Evolutionary conservation across 2,797 vertebrate species (phyloP).

Genomic region (Melanotaenia nigrans): DNA sequence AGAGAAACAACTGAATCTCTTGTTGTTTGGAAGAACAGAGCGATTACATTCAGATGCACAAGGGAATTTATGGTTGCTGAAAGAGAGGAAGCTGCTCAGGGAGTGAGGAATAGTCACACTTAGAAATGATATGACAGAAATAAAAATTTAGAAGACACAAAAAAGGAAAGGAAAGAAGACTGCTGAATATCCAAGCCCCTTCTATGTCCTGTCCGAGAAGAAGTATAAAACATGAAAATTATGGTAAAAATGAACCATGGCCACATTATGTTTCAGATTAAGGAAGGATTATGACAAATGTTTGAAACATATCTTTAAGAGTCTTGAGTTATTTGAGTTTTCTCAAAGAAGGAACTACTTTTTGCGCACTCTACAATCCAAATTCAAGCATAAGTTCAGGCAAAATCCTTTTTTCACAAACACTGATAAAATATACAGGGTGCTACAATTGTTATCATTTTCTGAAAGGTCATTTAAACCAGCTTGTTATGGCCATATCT

Average conservation of each 20-base stretch:
- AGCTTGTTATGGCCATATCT: background rate
- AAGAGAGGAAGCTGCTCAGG: constrained; percentile 44
- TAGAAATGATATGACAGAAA: constrained; percentile 37
- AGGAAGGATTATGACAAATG: too few relatives aligned
- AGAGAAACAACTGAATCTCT: constrained; percentile 38
- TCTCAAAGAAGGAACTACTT: background rate
- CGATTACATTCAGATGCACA: constrained; percentile 39
- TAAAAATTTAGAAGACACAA: constrained; percentile 7
- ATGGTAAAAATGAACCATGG: constrained; percentile 3
- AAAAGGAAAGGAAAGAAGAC: background rate
- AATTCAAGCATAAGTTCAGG: background rate
- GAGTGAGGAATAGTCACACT: constrained; percentile 43
- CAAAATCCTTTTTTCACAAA: background rate
- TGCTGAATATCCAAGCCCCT: background rate
- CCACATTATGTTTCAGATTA: background rate
- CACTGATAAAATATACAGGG: background rate
- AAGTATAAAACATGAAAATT: background rate
- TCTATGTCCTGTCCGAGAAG: constrained; percentile 11
- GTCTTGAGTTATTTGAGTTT: background rate
- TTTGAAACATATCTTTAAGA: too few relatives aligned
- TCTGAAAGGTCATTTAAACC: constrained; percentile 6
- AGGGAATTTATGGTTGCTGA: constrained; percentile 36
- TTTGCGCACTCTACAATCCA: background rate
- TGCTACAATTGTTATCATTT: background rate
- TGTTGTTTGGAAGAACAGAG: constrained; percentile 31